phyloP scores from a whole-genome alignment of 2,888 invertebrate genomes.

The Scaptomyza tumidula region DNA sequence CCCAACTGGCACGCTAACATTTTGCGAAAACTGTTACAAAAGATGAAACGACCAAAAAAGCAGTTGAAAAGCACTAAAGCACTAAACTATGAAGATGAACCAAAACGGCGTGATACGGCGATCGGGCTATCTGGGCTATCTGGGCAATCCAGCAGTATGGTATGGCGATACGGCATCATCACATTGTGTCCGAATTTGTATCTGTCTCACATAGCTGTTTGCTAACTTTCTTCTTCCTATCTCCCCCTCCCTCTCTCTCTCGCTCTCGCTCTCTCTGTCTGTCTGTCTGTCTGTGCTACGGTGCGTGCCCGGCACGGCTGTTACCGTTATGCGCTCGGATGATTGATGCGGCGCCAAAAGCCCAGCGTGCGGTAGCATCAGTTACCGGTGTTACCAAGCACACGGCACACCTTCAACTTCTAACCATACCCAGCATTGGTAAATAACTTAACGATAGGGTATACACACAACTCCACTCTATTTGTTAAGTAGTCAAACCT shows the following conservation, averaged over 20 bases:
- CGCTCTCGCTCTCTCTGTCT: conserved; percentile 5
- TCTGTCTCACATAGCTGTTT: conserved; percentile 41
- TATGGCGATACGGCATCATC: conserved; percentile 1
- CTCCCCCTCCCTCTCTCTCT: conserved; percentile 4
- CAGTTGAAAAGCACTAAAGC: conserved; percentile 44
- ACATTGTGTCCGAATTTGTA: conserved; percentile 35
- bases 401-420: conserved; percentile 11
- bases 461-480: not conserved
- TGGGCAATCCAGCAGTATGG: not conserved
- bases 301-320: conserved; percentile 55
- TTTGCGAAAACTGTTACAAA: conserved; percentile 66
- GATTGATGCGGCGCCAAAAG: conserved; percentile 56
- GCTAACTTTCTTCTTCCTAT: conserved; percentile 16
- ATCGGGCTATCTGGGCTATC: conserved; percentile 1
- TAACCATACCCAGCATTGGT: conserved; percentile 12
- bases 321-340: conserved; percentile 51
- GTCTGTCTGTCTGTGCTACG: conserved; percentile 9
- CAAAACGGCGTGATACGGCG: conserved; percentile 12
- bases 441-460: not conserved
- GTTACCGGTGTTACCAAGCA: conserved; percentile 29
- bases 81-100: conserved; percentile 64
- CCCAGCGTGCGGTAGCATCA: conserved; percentile 47
- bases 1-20: conserved; percentile 38
- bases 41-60: conserved; percentile 42
- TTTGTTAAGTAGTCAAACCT: too few relatives aligned